Conservation (phyloP, 2,113 vertebrate species). For the Apodemus speciosus region DNA sequence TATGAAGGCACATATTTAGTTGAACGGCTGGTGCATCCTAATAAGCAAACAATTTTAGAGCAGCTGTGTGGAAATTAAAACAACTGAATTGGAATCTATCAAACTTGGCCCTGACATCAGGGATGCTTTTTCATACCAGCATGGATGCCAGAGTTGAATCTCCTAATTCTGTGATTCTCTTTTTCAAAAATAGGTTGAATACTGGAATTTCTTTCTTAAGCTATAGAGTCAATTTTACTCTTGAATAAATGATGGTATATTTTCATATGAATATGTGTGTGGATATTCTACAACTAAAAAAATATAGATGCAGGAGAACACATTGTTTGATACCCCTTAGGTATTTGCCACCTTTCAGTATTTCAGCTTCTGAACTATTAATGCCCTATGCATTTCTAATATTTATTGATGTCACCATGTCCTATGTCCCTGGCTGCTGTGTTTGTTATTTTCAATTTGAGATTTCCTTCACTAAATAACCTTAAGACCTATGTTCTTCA, state of each 20-base stretch:
- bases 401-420: neutral
- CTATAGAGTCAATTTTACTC: slow-evolving; percentile 60
- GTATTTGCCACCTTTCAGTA: slow-evolving; percentile 34
- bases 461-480: neutral
- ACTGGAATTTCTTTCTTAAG: slow-evolving; percentile 18
- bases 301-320: slow-evolving; percentile 2
- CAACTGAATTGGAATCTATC: slow-evolving; percentile 74
- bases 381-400: neutral
- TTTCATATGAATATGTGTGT: slow-evolving; percentile 30
- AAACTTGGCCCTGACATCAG: slow-evolving; percentile 58
- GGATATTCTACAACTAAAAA: slow-evolving; percentile 49
- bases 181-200: slow-evolving; percentile 69
- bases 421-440: neutral
- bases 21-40: slow-evolving; percentile 72
- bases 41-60: slow-evolving; percentile 74
- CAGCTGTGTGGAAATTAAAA: slow-evolving; percentile 76
- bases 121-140: slow-evolving; percentile 39
- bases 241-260: slow-evolving; percentile 46
- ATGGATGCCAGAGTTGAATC: slow-evolving; percentile 57
- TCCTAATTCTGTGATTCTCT: neutral
- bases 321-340: neutral
- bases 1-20: slow-evolving; percentile 62
- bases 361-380: slow-evolving; percentile 17
- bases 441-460: slow-evolving; percentile 6
- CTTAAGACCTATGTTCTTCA: neutral